Base-by-base conservation (phyloP, 2,888 invertebrate species). In the Platynereis dumerilii region DNA sequence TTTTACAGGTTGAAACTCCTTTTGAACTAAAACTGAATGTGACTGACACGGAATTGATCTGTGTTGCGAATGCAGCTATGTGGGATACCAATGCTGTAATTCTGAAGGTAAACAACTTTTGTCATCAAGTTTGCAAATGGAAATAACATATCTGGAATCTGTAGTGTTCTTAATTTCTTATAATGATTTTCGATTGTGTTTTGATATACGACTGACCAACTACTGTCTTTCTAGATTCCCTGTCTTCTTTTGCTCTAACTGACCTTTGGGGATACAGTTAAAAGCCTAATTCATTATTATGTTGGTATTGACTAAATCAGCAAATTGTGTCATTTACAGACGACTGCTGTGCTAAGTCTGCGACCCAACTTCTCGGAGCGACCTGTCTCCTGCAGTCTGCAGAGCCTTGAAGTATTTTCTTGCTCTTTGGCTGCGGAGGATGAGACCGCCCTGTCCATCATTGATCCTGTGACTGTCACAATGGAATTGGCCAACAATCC, bases 61-160 rank as follows among this genome's bases (percentile, higher is more conserved):
- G 97, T 42, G 92, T 98, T 0, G 97, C 98, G 83, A 92, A 96
- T 81, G 90, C 92, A 0, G 90, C 93, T 0, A 88, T 91, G 20
- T 88, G 90, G 86, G 95, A 97, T 82, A 93, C 96, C 0, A 94
- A 94, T 82, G 96, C 97, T 0, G 92, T 98, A 15, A 96, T 98
- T 78, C 86, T 96, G 20, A 85, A 86, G 79, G 85, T 85, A 74
- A 61, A 59, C 24, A 26, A 42, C n/a, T n/a, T n/a, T n/a, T n/a
- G n/a, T n/a, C n/a, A n/a, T n/a, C n/a, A n/a, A n/a, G n/a, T n/a
- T n/a, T n/a, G n/a, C n/a, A n/a, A n/a, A n/a, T n/a, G n/a, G n/a
- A n/a, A n/a, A n/a, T n/a, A n/a, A n/a, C n/a, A n/a, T n/a, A n/a
- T n/a, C n/a, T n/a, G n/a, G n/a, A n/a, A n/a, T n/a, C n/a, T n/a